Evolutionary conservation across 1,140 invertebrate species (phyloP).

Genomic region (Pararge aegeria): DNA sequence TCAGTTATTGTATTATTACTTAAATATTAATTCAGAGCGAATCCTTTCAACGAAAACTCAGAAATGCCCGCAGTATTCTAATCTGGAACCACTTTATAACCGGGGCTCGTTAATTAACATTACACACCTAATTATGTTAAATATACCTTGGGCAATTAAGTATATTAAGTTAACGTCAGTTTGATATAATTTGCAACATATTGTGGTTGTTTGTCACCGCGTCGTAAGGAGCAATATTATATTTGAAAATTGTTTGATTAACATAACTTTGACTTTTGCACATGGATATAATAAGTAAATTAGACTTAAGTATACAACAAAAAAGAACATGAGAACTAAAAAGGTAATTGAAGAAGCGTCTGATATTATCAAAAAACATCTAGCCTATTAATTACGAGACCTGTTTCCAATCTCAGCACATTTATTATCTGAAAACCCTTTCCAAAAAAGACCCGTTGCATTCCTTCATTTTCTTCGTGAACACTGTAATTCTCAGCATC

Average conservation of each 20-base stretch:
- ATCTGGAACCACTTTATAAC: neutral
- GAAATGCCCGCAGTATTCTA: neutral
- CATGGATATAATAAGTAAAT: too few relatives aligned
- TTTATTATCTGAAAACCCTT: slow-evolving; percentile 7
- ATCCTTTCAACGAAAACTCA: neutral
- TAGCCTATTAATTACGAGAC: neutral
- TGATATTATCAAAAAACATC: too few relatives aligned
- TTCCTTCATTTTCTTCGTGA: slow-evolving; percentile 47
- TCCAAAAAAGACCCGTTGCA: slow-evolving; percentile 25
- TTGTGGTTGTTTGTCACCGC: too few relatives aligned
- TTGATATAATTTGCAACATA: too few relatives aligned
- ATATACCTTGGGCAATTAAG: neutral
- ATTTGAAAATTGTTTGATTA: too few relatives aligned
- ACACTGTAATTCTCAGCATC: slow-evolving; percentile 45
- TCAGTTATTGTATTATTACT: neutral
- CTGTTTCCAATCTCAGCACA: neutral
- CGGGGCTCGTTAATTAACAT: neutral
- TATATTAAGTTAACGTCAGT: too few relatives aligned
- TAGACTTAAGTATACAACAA: too few relatives aligned
- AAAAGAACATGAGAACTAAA: too few relatives aligned
- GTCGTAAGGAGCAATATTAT: too few relatives aligned
- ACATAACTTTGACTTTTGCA: too few relatives aligned
- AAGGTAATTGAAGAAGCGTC: too few relatives aligned
- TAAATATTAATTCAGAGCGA: neutral
- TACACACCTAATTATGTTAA: neutral